These are phyloP conservation scores for Hemicordylus capensis DNA, from an alignment of 2,113 vertebrate species.

Conservation along the genomic window DNA sequence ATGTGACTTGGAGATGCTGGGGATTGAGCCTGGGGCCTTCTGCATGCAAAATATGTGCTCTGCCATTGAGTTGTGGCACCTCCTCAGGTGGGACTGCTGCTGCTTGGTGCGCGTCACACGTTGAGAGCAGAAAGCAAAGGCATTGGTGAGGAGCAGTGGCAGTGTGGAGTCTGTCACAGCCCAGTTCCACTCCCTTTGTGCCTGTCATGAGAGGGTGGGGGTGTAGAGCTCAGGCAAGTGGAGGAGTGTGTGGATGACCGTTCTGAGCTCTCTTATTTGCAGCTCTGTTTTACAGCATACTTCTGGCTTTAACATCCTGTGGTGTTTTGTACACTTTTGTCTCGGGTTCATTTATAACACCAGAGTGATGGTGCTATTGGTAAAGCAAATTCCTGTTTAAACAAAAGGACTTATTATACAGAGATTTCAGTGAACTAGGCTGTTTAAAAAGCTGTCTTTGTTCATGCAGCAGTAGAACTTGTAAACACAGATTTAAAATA, in stretches of 20 bases:
- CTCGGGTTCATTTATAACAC: constrained; percentile 8
- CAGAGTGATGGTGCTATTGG: background rate
- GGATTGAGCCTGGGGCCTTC: too few relatives aligned
- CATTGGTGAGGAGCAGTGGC: too few relatives aligned
- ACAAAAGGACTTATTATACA: background rate
- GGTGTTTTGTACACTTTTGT: background rate
- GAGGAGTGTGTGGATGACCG: background rate
- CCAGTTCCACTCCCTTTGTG: too few relatives aligned
- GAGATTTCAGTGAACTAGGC: background rate
- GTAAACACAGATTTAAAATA: constrained; percentile 19
- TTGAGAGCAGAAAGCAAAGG: too few relatives aligned
- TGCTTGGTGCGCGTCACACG: too few relatives aligned
- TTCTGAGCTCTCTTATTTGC: background rate
- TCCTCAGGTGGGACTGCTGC: too few relatives aligned
- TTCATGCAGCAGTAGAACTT: constrained; percentile 23
- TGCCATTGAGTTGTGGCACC: too few relatives aligned
- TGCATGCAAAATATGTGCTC: too few relatives aligned
- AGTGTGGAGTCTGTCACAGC: too few relatives aligned
- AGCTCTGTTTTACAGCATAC: background rate
- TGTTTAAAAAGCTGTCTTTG: constrained; percentile 38
- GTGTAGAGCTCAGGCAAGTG: background rate
- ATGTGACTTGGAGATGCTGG: too few relatives aligned
- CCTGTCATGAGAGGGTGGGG: too few relatives aligned
- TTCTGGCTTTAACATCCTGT: background rate
- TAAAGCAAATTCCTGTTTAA: background rate